phyloP scores from a whole-genome alignment of 2,113 vertebrate species.

The Bos javanicus region DNA sequence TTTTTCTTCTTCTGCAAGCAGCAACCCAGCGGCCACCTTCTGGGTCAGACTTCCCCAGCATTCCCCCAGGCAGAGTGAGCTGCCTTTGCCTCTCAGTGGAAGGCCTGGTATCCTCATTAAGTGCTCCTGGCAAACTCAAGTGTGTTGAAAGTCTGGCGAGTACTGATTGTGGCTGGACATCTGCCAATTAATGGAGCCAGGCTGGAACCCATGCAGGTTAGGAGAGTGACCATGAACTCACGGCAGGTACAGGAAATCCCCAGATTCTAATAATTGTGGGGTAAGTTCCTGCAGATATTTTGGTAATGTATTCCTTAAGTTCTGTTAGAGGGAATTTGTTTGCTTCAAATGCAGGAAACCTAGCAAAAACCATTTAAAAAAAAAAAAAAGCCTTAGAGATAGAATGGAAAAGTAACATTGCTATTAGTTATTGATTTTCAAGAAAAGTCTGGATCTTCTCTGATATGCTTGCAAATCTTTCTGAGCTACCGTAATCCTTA shows the following conservation, averaged over 20 bases:
- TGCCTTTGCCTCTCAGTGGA: not conserved
- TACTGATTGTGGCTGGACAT: conserved; percentile 11
- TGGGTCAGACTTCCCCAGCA: not conserved
- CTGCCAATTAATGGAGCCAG: not conserved
- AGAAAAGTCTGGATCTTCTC: not conserved
- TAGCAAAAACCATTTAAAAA: not conserved
- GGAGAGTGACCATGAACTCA: not conserved
- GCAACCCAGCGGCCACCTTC: not conserved
- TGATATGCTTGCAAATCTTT: not conserved
- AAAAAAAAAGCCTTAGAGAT: not conserved
- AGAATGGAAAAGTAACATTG: not conserved
- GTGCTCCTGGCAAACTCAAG: conserved; percentile 16
- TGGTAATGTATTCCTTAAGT: conserved; percentile 39
- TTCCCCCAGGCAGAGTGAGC: not conserved
- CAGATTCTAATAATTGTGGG: conserved; percentile 33
- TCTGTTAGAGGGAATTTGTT: conserved; percentile 28
- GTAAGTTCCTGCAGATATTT: conserved; percentile 49
- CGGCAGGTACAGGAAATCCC: conserved; percentile 51
- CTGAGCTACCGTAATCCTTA: not conserved
- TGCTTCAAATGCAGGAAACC: not conserved
- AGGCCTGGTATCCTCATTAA: conserved; percentile 60
- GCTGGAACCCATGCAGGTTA: not conserved
- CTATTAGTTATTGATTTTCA: not conserved
- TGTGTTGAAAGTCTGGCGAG: not conserved
- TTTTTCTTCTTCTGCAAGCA: not conserved